A percentile compares a stretch with the other conserved stretches of the same genome.
Evolutionary conservation across 2,888 invertebrate genomes (phyloP).

Genomic region (Drosophila setosimentum): DNA sequence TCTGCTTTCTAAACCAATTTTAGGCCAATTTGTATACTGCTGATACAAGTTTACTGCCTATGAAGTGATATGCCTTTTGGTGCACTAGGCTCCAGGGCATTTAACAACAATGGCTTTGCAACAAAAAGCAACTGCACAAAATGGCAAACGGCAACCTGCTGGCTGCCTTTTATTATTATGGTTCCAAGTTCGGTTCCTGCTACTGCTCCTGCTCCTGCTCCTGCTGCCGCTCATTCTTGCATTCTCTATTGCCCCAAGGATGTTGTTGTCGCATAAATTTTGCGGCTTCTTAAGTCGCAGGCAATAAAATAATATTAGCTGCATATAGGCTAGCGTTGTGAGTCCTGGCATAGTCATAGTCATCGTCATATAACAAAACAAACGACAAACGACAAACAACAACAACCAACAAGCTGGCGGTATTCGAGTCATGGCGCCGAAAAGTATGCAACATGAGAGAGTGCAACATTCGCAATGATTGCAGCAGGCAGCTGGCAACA

Average conservation of each 20-base stretch:
- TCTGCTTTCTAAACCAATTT: background rate
- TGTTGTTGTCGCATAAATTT: constrained; percentile 82
- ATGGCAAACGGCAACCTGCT: constrained; percentile 56
- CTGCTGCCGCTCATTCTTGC: background rate
- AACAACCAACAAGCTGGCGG: constrained; percentile 1
- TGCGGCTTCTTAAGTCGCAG: constrained; percentile 82
- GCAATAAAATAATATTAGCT: constrained; percentile 82
- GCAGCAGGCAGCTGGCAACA: constrained; percentile 46
- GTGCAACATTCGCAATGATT: constrained; percentile 75
- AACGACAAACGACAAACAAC: background rate
- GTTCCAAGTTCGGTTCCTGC: constrained; percentile 13
- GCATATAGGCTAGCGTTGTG: constrained; percentile 58
- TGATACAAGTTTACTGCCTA: background rate
- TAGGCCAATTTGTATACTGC: background rate
- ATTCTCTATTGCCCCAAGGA: constrained; percentile 21
- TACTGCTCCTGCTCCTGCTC: background rate
- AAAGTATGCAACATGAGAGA: constrained; percentile 74
- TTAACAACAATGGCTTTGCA: constrained; percentile 44
- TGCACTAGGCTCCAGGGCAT: constrained; percentile 23
- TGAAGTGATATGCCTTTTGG: background rate
- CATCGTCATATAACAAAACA: constrained; percentile 9
- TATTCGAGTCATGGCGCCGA: constrained; percentile 46
- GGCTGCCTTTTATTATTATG: constrained; percentile 78
- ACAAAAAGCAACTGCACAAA: constrained; percentile 61
- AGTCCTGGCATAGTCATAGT: constrained; percentile 5